These are phyloP conservation scores for Azemiops feae DNA, from an alignment of 2,113 vertebrate genomes.

Conservation along the genomic window DNA sequence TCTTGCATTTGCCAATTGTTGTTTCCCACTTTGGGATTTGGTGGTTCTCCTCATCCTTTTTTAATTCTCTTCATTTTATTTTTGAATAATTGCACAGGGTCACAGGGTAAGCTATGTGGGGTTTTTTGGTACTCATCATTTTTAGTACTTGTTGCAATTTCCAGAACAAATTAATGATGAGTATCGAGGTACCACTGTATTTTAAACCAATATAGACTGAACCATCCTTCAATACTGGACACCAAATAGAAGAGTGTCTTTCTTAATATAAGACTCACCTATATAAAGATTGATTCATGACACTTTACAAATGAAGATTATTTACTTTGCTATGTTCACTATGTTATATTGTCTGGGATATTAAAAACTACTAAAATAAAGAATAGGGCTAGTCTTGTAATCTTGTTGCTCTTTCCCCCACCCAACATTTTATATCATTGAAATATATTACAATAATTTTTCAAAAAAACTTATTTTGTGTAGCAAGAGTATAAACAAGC, in stretches of 20 bases:
- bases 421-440: not conserved
- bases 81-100: not conserved
- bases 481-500: not conserved
- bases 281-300: not conserved
- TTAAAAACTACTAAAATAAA: not conserved
- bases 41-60: not conserved
- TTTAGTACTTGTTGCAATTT: too few species aligned
- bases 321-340: not conserved
- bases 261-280: not conserved
- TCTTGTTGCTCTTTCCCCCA: not conserved
- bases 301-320: not conserved
- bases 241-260: not conserved
- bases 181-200: not conserved
- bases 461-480: not conserved
- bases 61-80: not conserved
- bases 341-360: not conserved
- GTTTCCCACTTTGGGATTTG: not conserved
- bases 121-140: too few species aligned
- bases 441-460: not conserved
- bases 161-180: too few species aligned
- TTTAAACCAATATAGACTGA: not conserved
- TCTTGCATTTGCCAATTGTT: not conserved
- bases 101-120: too few species aligned
- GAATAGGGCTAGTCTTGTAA: not conserved
- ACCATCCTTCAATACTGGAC: not conserved